Percentiles rank a stretch among this genome's conserved stretches.
These are phyloP conservation scores for Pardosa pseudoannulata DNA, from an alignment of 2,888 invertebrate species.

Conservation along the genomic window DNA sequence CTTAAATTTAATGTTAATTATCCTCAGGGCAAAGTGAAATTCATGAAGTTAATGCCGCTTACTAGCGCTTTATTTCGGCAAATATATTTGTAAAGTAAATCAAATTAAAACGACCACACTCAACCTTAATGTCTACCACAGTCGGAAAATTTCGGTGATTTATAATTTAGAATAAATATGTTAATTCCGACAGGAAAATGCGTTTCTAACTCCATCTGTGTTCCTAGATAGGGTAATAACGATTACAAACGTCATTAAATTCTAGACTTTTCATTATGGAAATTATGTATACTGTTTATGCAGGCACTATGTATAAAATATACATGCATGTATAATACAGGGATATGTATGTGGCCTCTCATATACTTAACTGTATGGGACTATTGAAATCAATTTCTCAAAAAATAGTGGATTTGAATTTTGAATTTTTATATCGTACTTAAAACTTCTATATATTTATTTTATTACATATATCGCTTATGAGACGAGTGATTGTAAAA, in stretches of 20 bases:
- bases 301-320: no score
- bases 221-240: neutral
- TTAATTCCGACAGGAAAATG: constrained; percentile 5
- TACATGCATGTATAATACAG: no score
- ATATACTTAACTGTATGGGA: no score
- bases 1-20: constrained; percentile 2
- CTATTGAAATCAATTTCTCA: no score
- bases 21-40: neutral
- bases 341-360: no score
- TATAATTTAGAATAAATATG: neutral
- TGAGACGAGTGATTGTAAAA: no score
- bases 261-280: neutral
- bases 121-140: neutral
- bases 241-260: neutral
- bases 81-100: neutral
- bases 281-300: no score
- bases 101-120: constrained; percentile 6
- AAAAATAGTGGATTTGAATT: no score
- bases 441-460: no score
- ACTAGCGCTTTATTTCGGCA: neutral
- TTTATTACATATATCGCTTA: no score
- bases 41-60: constrained; percentile 1
- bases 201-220: neutral
- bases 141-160: neutral
- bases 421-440: no score